These are phyloP conservation scores for Epizoanthus fatuus DNA, from an alignment of 92 coral and sea anemone species.

Conservation along the genomic window DNA sequence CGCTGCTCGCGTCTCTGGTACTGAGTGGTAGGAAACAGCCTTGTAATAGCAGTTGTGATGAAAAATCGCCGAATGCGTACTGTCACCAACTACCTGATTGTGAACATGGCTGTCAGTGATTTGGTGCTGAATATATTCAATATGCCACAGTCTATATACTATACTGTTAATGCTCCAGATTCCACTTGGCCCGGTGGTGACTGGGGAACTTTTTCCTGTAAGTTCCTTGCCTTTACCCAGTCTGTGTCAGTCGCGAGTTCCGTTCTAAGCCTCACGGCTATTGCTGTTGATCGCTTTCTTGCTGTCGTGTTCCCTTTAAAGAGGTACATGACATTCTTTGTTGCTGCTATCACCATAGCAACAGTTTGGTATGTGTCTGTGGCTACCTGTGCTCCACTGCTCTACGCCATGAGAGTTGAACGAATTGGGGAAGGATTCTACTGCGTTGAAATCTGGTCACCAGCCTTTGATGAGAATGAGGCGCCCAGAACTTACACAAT, in stretches of 20 bases:
- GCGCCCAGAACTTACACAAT: conserved; percentile 66
- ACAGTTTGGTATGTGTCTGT: conserved; percentile 77
- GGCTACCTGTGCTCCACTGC: conserved; percentile 80
- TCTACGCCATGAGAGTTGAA: conserved; percentile 73
- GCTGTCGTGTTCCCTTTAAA: conserved; percentile 74
- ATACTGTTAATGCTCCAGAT: background rate
- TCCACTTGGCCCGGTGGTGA: background rate
- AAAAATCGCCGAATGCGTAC: conserved; percentile 38
- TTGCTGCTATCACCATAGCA: conserved; percentile 55
- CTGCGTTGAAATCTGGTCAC: conserved; percentile 73
- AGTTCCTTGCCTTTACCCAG: conserved; percentile 12
- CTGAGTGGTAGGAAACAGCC: conserved; percentile 38
- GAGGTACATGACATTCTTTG: conserved; percentile 43
- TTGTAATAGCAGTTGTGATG: conserved; percentile 19
- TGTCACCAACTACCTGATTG: conserved; percentile 14
- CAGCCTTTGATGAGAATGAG: conserved; percentile 46
- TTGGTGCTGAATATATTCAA: conserved; percentile 11
- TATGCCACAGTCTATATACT: conserved; percentile 35
- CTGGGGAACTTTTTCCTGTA: conserved; percentile 20
- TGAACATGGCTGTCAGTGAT: conserved; percentile 23
- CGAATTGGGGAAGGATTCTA: conserved; percentile 41
- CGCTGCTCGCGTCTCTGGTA: background rate
- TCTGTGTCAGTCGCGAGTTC: conserved; percentile 72
- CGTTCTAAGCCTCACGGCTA: conserved; percentile 62
- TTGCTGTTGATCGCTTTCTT: conserved; percentile 74